Evolutionary conservation across 2,888 invertebrate genomes (phyloP).

Genomic region (Papilio gigon): DNA sequence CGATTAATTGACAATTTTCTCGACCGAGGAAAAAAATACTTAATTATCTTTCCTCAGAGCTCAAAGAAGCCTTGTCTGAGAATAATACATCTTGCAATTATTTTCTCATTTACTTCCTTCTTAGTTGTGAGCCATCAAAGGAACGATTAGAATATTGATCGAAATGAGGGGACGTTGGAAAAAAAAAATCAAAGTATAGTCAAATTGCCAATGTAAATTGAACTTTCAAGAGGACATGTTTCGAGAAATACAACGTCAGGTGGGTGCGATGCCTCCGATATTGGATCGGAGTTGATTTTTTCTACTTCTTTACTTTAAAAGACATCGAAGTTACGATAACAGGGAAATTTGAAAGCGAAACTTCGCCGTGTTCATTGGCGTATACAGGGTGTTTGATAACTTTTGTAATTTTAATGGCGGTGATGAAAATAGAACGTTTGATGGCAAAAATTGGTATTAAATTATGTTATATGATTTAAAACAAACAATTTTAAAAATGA

Average conservation of each 20-base stretch:
- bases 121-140: conserved; percentile 63
- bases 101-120: conserved; percentile 71
- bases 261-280: conserved; percentile 66
- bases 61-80: conserved; percentile 62
- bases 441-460: neutral
- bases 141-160: conserved; percentile 68
- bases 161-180: conserved; percentile 59
- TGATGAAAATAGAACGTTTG: conserved; percentile 10
- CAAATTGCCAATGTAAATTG: conserved; percentile 59
- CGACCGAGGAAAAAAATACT: conserved; percentile 52
- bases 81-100: conserved; percentile 73
- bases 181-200: conserved; percentile 69
- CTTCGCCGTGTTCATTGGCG: conserved; percentile 16
- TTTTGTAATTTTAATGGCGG: conserved; percentile 36
- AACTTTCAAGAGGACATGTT: conserved; percentile 60
- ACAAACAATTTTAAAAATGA: neutral
- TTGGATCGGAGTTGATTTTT: conserved; percentile 55
- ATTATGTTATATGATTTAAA: neutral
- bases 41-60: conserved; percentile 45
- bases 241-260: conserved; percentile 73
- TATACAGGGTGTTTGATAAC: conserved; percentile 36
- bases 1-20: conserved; percentile 61
- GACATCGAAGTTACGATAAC: conserved; percentile 56
- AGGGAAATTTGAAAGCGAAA: conserved; percentile 52
- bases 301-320: conserved; percentile 56